A percentile compares a stretch with the other conserved stretches of the same genome.
phyloP scores from a whole-genome alignment of 2,797 vertebrate species.

The Pempheris klunzingeri region DNA sequence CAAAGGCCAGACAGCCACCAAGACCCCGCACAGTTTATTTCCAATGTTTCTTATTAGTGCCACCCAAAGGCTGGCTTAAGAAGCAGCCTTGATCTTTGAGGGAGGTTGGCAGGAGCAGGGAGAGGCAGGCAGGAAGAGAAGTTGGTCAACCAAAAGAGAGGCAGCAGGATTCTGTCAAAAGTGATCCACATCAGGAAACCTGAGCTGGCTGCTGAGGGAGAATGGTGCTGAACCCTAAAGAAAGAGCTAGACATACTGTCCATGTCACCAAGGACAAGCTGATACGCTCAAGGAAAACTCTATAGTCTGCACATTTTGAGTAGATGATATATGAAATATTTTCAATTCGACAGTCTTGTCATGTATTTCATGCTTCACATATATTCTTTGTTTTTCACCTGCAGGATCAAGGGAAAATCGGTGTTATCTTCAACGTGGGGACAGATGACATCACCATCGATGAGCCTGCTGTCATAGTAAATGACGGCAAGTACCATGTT shows the following conservation, averaged over 20 bases:
- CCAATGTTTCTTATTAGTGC: conserved; percentile 64
- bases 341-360: not conserved
- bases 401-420: conserved; percentile 94
- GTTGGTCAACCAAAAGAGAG: conserved; percentile 77
- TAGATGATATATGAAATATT: not conserved
- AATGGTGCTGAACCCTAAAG: conserved; percentile 71
- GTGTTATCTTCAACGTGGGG: conserved; percentile 96
- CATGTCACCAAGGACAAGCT: conserved; percentile 63
- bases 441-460: conserved; percentile 96
- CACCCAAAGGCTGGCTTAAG: conserved; percentile 68
- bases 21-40: conserved; percentile 46
- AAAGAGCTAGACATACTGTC: conserved; percentile 60
- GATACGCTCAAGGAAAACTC: conserved; percentile 18
- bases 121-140: conserved; percentile 62
- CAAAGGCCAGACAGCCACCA: conserved; percentile 41
- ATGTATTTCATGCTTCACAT: not conserved
- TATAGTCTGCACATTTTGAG: not conserved
- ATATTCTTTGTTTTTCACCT: conserved; percentile 32
- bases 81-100: conserved; percentile 77
- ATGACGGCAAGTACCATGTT: conserved; percentile 96
- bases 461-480: conserved; percentile 92
- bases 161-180: conserved; percentile 82
- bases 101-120: conserved; percentile 58
- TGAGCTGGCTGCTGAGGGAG: conserved; percentile 59
- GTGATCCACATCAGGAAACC: conserved; percentile 78